Base-by-base conservation (phyloP, 2,888 invertebrate species). In the Drosophila macrospina region DNA sequence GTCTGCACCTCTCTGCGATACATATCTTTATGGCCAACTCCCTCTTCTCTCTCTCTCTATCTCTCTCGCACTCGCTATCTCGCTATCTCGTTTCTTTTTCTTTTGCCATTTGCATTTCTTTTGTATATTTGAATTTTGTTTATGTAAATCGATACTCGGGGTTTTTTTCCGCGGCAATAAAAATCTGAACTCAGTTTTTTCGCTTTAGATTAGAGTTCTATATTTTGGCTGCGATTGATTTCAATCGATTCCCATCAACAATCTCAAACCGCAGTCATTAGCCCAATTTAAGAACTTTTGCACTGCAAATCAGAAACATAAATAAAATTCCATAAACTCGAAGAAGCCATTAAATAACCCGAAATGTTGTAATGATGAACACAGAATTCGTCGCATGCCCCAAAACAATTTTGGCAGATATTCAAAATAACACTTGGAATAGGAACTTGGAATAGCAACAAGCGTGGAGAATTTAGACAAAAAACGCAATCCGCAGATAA, bases 181-280 rank as follows among this genome's bases (percentile, higher is more conserved):
- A 67, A 67, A 59, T 20, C 34, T 32, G 11, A 20, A 41, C 41
- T 20, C 41, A 51, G 57, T 2, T n/a, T 20, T 48, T 54, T 70
- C 15, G 44, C 32, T 32, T 57, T 37, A 30, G 39, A 10, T 50
- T 47, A 61, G 7, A 32, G 55, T 69, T 63, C 47, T 69, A 50
- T 50, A 26, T 63, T 37, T 63, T 54, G 41, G 45, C 69, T 52
- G 41, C 41, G 50, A 7, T 13, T 36, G 56, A 37, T 47, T 57
- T 57, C 56, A 55, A 39, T 70, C 52, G 51, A 44, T 20, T 20
- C 3, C 20, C 1, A 20, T 1, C 20, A 20, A 20, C 20, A 59
- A 52, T 45, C 57, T 16, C 47, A 50, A 77, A 65, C 76, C 82
- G 71, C 75, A 80, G 77, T 72, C 78, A 88, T 88, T 88, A 86